A percentile compares a stretch with the other conserved stretches of the same genome.
These are phyloP conservation scores for Cephus nigrinus DNA, from an alignment of 2,888 invertebrate species.

Conservation along the genomic window DNA sequence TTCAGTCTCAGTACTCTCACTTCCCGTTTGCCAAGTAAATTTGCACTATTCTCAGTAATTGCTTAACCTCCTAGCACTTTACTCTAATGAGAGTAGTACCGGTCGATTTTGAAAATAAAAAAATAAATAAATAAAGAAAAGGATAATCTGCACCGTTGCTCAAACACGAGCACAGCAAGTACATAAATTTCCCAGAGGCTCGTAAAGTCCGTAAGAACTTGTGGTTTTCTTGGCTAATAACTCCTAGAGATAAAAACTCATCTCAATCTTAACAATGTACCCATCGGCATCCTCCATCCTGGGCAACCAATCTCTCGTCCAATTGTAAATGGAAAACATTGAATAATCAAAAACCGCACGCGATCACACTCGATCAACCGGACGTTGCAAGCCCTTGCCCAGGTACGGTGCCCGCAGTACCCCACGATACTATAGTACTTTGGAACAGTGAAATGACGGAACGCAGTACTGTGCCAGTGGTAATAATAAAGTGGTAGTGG, in stretches of 20 bases:
- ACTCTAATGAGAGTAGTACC: background rate
- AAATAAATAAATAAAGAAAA: too few relatives aligned
- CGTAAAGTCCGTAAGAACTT: background rate
- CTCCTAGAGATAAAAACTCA: background rate
- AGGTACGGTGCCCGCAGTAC: background rate
- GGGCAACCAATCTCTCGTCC: background rate
- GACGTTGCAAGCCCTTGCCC: background rate
- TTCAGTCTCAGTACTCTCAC: background rate
- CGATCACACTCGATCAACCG: background rate
- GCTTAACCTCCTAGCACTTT: background rate
- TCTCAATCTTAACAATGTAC: background rate
- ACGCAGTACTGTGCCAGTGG: constrained; percentile 32
- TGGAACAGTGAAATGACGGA: background rate
- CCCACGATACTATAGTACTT: background rate
- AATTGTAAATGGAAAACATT: background rate
- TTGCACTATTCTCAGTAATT: background rate
- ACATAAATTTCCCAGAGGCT: background rate
- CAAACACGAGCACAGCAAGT: background rate
- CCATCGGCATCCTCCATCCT: background rate
- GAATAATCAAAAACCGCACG: background rate
- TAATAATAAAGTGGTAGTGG: constrained; percentile 63
- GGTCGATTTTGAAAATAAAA: background rate
- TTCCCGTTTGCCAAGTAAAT: background rate
- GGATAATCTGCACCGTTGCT: background rate
- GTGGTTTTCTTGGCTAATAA: background rate